phyloP scores from a whole-genome alignment of 1,140 invertebrate genomes.

The Reticulitermes speratus region DNA sequence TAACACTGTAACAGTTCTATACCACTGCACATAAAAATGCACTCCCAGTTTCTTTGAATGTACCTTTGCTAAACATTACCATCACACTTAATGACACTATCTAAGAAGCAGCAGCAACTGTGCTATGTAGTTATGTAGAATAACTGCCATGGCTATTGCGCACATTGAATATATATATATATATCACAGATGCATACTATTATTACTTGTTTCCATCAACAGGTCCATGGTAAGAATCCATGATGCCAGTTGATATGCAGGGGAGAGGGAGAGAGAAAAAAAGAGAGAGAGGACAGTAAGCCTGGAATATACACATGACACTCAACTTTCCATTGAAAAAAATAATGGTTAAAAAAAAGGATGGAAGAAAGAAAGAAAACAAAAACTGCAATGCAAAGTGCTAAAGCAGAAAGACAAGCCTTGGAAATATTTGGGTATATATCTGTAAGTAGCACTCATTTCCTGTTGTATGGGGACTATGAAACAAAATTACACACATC shows the following conservation, averaged over 20 bases:
- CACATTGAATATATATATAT: slow-evolving; percentile 3
- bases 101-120: slow-evolving; percentile 7
- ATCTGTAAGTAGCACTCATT: not conserved
- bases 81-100: not conserved
- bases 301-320: not conserved
- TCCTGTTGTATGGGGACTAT: not conserved
- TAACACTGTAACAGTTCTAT: not conserved
- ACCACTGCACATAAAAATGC: slow-evolving; percentile 5
- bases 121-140: slow-evolving; percentile 1
- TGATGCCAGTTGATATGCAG: not conserved
- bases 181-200: slow-evolving; percentile 16
- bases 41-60: not conserved
- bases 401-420: not conserved
- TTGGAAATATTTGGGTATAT: not conserved
- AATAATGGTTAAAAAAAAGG: not conserved
- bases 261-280: too few species aligned
- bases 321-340: not conserved
- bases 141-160: slow-evolving; percentile 13
- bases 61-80: slow-evolving; percentile 11
- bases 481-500: not conserved
- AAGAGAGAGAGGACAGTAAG: not conserved
- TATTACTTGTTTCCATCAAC: not conserved
- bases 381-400: not conserved
- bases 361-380: not conserved
- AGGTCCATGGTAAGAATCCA: not conserved